phyloP scores from a whole-genome alignment of 1,140 invertebrate species.

The Penaeus japonicus region DNA sequence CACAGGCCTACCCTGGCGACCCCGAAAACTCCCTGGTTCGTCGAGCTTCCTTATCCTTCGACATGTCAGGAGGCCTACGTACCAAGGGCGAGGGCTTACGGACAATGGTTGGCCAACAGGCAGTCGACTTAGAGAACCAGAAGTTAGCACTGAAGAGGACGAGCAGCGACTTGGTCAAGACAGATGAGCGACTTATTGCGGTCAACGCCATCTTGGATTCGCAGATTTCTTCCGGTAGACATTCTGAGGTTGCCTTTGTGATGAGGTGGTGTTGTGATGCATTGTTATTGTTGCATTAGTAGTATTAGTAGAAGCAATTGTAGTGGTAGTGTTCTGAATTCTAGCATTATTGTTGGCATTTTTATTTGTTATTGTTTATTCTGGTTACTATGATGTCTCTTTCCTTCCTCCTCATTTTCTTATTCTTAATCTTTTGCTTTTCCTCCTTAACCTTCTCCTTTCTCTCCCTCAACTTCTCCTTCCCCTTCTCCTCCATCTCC shows the following conservation, averaged over 20 bases:
- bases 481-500: too few relatives aligned
- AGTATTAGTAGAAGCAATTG: too few relatives aligned
- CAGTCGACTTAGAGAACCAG: slow-evolving; percentile 57
- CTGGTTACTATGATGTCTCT: too few relatives aligned
- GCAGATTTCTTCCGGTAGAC: slow-evolving; percentile 14
- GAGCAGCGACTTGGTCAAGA: neutral
- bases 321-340: too few relatives aligned
- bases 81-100: slow-evolving; percentile 50
- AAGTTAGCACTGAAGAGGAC: slow-evolving; percentile 39
- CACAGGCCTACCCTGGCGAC: slow-evolving; percentile 61
- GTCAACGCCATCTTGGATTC: slow-evolving; percentile 21
- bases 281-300: too few relatives aligned
- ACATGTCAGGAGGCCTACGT: slow-evolving; percentile 54
- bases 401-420: too few relatives aligned
- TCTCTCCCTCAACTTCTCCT: too few relatives aligned
- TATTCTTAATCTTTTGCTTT: too few relatives aligned
- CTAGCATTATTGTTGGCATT: too few relatives aligned
- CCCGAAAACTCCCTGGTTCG: slow-evolving; percentile 57
- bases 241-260: neutral
- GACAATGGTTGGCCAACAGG: slow-evolving; percentile 47
- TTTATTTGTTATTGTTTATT: too few relatives aligned
- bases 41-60: slow-evolving; percentile 50
- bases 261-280: neutral
- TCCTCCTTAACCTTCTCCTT: too few relatives aligned
- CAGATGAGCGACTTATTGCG: neutral